phyloP scores from a whole-genome alignment of 53 echinoderm and acorn worm species.

The Patiria pectinifera region DNA sequence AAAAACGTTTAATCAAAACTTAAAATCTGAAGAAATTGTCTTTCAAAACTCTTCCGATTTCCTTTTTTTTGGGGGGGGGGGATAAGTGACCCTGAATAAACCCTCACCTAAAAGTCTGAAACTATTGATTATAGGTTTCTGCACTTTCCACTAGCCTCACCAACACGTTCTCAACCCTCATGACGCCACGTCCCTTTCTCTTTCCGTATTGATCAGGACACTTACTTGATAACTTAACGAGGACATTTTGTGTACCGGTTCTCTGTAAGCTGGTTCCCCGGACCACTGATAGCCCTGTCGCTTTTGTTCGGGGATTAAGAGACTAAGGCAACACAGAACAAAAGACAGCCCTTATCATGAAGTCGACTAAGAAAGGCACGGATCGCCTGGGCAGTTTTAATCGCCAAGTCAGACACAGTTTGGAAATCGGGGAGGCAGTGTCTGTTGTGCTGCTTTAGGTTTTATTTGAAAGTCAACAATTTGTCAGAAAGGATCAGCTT shows the following conservation, averaged over 20 bases:
- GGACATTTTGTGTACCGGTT: neutral
- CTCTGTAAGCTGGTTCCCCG: neutral
- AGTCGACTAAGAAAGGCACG: neutral
- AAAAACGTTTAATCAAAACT: too few relatives aligned
- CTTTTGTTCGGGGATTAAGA: conserved; percentile 45
- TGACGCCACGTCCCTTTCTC: neutral
- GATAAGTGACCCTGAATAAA: neutral
- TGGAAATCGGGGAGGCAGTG: neutral
- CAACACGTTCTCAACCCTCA: neutral
- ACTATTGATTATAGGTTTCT: neutral
- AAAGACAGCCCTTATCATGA: neutral
- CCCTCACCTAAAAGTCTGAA: neutral
- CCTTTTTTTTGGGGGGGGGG: too few relatives aligned
- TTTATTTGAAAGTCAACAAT: conserved; percentile 40
- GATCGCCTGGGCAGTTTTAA: conserved; percentile 1
- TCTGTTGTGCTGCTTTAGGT: neutral
- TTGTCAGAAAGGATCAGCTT: neutral
- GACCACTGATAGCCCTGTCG: neutral
- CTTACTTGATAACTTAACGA: conserved; percentile 31
- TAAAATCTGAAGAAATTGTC: too few relatives aligned
- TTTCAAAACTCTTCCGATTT: too few relatives aligned
- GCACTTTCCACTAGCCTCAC: neutral
- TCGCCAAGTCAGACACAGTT: neutral
- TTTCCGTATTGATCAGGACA: conserved; percentile 17
- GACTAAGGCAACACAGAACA: conserved; percentile 31